These are phyloP conservation scores for Pangasius macronema DNA, from an alignment of 2,797 vertebrate species.

Conservation along the genomic window DNA sequence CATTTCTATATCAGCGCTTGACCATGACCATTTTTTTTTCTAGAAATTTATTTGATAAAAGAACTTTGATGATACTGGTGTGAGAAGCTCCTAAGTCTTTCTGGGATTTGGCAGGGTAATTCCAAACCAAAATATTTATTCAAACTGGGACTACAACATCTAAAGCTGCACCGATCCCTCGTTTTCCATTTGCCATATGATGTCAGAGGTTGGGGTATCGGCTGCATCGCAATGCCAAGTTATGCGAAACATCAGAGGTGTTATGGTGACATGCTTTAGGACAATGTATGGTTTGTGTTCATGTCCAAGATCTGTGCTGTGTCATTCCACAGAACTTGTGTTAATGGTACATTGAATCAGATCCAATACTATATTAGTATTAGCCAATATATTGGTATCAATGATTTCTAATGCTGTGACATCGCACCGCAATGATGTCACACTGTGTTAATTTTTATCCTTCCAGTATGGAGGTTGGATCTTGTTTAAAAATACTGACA, in stretches of 20 bases:
- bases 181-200: not conserved
- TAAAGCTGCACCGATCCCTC: not conserved
- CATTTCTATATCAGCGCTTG: slow-evolving; percentile 13
- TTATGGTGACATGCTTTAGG: not conserved
- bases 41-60: not conserved
- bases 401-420: slow-evolving; percentile 49
- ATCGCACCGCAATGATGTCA: slow-evolving; percentile 49
- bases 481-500: not conserved
- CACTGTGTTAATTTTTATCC: slow-evolving; percentile 22
- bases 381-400: not conserved
- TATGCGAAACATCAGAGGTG: not conserved
- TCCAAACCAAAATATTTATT: slow-evolving; percentile 45
- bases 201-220: not conserved
- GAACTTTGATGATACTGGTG: slow-evolving; percentile 1
- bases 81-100: slow-evolving; percentile 28
- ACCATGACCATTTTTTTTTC: slow-evolving; percentile 1
- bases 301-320: not conserved
- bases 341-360: not conserved
- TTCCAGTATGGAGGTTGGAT: slow-evolving; percentile 8
- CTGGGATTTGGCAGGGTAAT: slow-evolving; percentile 29
- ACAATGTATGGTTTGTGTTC: not conserved
- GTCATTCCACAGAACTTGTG: not conserved
- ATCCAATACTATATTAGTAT: not conserved
- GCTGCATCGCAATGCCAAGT: not conserved
- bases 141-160: not conserved